Conservation (phyloP, 1,140 invertebrate genomes). For the Nasonia giraulti region DNA sequence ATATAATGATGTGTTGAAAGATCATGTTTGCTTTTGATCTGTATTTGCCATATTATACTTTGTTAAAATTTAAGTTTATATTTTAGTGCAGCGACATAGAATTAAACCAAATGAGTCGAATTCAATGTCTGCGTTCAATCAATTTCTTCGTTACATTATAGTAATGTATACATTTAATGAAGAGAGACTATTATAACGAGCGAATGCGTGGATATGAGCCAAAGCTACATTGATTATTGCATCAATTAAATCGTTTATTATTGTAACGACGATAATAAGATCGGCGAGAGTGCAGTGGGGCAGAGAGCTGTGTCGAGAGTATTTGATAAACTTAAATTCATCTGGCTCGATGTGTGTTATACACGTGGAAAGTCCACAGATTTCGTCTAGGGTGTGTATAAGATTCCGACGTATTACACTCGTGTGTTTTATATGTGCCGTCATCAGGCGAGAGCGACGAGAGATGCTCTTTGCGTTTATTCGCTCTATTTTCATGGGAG, state of each 20-base stretch:
- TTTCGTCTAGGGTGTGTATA: background rate
- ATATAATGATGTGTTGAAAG: too few species aligned
- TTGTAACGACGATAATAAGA: background rate
- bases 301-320: background rate
- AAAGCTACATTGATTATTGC: constrained; percentile 4
- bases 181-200: too few species aligned
- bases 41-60: too few species aligned
- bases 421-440: too few species aligned
- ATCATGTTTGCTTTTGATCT: too few species aligned
- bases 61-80: too few species aligned
- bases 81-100: background rate
- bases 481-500: background rate
- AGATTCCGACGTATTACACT: background rate
- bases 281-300: background rate
- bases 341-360: background rate
- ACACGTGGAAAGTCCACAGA: background rate
- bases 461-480: background rate
- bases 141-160: too few species aligned
- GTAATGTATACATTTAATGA: too few species aligned
- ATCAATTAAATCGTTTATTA: constrained; percentile 3
- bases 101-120: background rate
- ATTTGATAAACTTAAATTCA: constrained; percentile 19
- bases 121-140: too few species aligned
- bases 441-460: background rate
- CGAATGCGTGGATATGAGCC: background rate